A percentile compares a stretch with the other conserved stretches of the same genome.
Conservation (phyloP, 2,797 vertebrate species). For the Onychomys arenicola region DNA sequence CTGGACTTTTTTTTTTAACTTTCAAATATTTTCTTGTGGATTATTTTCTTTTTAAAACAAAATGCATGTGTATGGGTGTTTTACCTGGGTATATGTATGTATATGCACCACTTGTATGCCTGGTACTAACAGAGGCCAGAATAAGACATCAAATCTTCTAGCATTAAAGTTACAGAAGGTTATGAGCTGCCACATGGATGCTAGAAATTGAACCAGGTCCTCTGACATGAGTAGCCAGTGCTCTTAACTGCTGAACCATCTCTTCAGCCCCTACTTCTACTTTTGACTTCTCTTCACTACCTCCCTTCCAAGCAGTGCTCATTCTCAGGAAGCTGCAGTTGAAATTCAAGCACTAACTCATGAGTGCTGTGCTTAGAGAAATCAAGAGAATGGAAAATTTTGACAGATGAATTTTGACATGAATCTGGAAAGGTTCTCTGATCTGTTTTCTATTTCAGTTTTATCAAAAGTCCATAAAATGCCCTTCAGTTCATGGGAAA, state of each 20-base stretch:
- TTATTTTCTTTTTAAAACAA: background rate
- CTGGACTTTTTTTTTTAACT: background rate
- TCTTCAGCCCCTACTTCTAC: background rate
- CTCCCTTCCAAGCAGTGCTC: background rate
- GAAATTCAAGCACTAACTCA: slow-evolving; percentile 22
- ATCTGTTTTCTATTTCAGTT: slow-evolving; percentile 62
- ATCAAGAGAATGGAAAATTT: slow-evolving; percentile 46
- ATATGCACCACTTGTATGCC: background rate
- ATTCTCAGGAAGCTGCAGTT: slow-evolving; percentile 37
- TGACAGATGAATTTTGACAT: slow-evolving; percentile 42
- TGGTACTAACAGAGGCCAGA: background rate
- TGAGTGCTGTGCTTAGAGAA: background rate
- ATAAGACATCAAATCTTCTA: background rate
- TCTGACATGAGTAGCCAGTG: background rate
- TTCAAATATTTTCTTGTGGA: background rate
- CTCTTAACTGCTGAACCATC: background rate
- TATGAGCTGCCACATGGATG: background rate
- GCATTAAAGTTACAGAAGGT: background rate
- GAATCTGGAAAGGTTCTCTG: slow-evolving; percentile 5
- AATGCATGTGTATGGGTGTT: background rate
- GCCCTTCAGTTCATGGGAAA: background rate
- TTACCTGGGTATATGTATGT: background rate
- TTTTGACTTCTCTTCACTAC: slow-evolving; percentile 5
- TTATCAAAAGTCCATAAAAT: slow-evolving; percentile 15
- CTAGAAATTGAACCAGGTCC: background rate